Evolutionary conservation across 2,888 invertebrate species (phyloP), one percentile per base, ranked within the genome.

Genomic region (Odontothrips loti): DNA sequence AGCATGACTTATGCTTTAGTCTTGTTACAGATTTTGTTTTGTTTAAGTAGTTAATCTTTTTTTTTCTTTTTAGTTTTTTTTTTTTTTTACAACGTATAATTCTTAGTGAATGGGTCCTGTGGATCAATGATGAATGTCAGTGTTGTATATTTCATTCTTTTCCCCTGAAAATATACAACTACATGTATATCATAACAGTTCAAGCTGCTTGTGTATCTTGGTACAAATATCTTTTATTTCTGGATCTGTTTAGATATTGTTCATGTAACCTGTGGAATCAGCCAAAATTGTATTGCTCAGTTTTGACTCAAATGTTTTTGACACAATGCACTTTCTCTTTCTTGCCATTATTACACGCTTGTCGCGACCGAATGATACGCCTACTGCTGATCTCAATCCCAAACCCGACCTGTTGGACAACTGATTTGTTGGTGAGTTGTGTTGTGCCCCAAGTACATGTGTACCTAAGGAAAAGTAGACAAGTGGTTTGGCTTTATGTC

Each of bases 371-470:
- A 75, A 75, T 75, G 68, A 27, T 75, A 75, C 68, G 68, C 68
- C 68, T 75, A 75, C 68, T 75, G 68, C 68, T 27, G 68, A 75
- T 75, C 68, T 75, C 68, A 75, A 75, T 75, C 10, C 68, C 68
- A 12, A 27, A 75, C 68, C 27, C 68, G 68, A 23, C 68, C 68
- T 75, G 68, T 75, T 75, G 23, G 68, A 75, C 68, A 27, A 75
- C 68, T 75, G 68, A 75, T 75, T 75, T 75, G 68, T 75, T 75
- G 68, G 68, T 75, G 68, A 75, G 68, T 75, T 75, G 68, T 27
- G 68, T 27, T 8, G 23, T 75, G 68, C 68, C 23, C 27, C 68
- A 23, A 75, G 10, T 75, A 75, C 23, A 27, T 75, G 68, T 75
- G 34, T 43, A 43, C 34, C 12, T 75, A 75, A 75, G 27, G 20